Evolutionary conservation across 2,797 vertebrate species (phyloP), one percentile per base, ranked within the genome.

Genomic region (Pogoniulus pusillus): DNA sequence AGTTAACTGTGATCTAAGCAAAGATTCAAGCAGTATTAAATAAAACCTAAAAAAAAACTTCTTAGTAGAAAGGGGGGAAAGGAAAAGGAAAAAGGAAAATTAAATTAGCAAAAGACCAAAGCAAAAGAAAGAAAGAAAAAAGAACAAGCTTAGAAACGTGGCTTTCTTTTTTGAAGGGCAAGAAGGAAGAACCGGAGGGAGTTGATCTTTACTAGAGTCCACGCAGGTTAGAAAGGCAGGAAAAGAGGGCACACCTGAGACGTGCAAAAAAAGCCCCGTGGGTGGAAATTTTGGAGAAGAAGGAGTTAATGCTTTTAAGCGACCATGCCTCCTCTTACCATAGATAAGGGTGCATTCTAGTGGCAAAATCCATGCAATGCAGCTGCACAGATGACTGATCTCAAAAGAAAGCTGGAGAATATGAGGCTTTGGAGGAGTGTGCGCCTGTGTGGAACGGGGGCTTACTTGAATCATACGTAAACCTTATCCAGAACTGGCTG

Each of bases 301-400:
- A 76, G 69, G 91, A 96, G 91, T 95, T 96, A 95, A 96, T 54
- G 73, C 69, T 94, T 95, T 92, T 83, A 90, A 93, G 85, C 81
- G 79, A 86, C 59, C 70, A 75, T 59, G 57, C 39, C 2, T 85
- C 71, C 91, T 82, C 95, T 98, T 97, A 96, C 92, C 96, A 96
- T 95, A 98, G 98, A 97, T 97, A 97, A 98, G 97, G 92, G 96
- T 97, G 97, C 98, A 97, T 97, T 97, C 98, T 98, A 98, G 97
- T 97, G 98, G 97, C 95, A 96, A 97, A 97, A 97, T 96, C 92
- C 54, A 69, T 91, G 97, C 97, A 98, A 96, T 98, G 97, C 98
- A 98, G 96, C 93, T 96, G 94, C 93, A 94, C 34, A 90, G 88
- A 95, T 82, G 82, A 90, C 85, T 85, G 89, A 90, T 86, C 75